These are phyloP conservation scores for Microtus richardsoni DNA, from an alignment of 2,113 vertebrate genomes.

Conservation along the genomic window DNA sequence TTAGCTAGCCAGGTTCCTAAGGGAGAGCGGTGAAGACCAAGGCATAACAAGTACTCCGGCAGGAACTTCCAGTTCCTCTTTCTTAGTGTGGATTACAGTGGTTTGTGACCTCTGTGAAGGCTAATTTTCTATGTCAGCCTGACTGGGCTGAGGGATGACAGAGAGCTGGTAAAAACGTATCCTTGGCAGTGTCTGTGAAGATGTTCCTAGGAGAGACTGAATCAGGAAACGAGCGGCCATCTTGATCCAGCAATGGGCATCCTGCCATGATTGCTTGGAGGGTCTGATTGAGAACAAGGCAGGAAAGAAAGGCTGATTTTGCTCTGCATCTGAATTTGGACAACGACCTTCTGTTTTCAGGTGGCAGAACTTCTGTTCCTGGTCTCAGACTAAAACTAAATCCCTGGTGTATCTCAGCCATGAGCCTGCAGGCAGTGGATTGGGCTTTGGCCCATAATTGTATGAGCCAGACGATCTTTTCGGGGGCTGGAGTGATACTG, in stretches of 20 bases:
- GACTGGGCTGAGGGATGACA: not conserved
- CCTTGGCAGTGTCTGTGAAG: not conserved
- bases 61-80: not conserved
- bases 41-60: accelerated
- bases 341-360: not conserved
- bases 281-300: not conserved
- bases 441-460: not conserved
- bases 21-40: not conserved
- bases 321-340: not conserved
- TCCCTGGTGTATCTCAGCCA: not conserved
- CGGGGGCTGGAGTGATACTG: not conserved
- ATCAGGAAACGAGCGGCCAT: not conserved
- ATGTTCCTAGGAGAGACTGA: not conserved
- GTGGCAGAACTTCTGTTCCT: not conserved
- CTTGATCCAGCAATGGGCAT: not conserved
- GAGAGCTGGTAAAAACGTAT: not conserved
- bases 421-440: not conserved
- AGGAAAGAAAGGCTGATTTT: not conserved
- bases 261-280: not conserved
- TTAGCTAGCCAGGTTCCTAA: not conserved
- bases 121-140: not conserved
- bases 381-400: not conserved
- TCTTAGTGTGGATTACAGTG: not conserved
- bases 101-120: not conserved
- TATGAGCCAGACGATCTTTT: not conserved